A percentile compares a stretch with the other conserved stretches of the same genome.
Evolutionary conservation across 1,140 invertebrate species (phyloP).

Genomic region (Contarinia nasturtii): DNA sequence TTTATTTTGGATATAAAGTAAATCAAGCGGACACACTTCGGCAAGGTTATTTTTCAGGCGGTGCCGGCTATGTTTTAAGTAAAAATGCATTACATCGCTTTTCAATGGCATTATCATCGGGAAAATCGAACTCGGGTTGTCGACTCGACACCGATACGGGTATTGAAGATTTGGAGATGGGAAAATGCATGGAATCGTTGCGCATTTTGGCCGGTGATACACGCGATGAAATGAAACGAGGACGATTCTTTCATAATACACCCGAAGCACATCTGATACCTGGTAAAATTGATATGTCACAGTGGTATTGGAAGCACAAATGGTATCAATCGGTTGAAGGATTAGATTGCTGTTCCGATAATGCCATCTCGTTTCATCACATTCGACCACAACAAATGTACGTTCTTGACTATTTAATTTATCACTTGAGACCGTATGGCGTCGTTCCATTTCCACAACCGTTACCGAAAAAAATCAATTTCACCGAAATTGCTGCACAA

Average conservation of each 20-base stretch:
- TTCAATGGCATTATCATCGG: constrained; percentile 41
- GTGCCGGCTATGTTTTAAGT: constrained; percentile 82
- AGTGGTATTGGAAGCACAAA: constrained; percentile 67
- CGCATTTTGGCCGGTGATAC: constrained; percentile 75
- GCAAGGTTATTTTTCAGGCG: constrained; percentile 89
- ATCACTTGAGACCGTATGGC: constrained; percentile 67
- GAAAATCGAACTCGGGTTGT: constrained; percentile 38
- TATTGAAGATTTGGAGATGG: constrained; percentile 82
- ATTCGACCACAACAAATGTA: constrained; percentile 68
- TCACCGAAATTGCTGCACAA: too few species aligned
- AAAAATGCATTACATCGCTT: constrained; percentile 46
- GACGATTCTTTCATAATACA: constrained; percentile 78
- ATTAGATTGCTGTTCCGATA: constrained; percentile 68
- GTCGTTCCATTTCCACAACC: constrained; percentile 17
- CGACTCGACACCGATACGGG: constrained; percentile 30
- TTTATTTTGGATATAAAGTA: constrained; percentile 80
- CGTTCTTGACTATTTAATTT: constrained; percentile 72
- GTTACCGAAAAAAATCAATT: too few species aligned
- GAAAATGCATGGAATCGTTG: constrained; percentile 67
- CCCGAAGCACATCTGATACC: constrained; percentile 70
- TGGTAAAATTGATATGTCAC: constrained; percentile 43
- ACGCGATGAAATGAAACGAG: constrained; percentile 60
- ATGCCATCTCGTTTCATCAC: constrained; percentile 77
- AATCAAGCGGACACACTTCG: constrained; percentile 30
- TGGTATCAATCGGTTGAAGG: constrained; percentile 30